Evolutionary conservation across 2,113 vertebrate genomes (phyloP).

Genomic region (Oophaga pumilio): DNA sequence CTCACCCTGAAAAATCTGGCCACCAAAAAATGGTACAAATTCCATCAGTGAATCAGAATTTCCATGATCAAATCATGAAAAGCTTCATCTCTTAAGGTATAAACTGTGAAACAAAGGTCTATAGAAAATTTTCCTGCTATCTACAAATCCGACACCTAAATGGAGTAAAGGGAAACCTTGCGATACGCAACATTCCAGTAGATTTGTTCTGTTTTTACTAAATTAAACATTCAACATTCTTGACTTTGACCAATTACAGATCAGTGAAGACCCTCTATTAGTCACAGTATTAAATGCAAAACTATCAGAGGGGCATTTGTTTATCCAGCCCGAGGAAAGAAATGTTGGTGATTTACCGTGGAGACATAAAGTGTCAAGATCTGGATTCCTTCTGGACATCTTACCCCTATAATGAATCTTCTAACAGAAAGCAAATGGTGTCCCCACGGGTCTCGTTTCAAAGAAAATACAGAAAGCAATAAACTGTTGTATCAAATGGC

Average conservation of each 20-base stretch:
- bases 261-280: constrained; percentile 55
- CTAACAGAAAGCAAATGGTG: constrained; percentile 71
- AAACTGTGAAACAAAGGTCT: background rate
- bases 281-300: constrained; percentile 64
- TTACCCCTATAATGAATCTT: constrained; percentile 78
- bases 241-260: constrained; percentile 62
- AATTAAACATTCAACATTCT: constrained; percentile 55
- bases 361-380: constrained; percentile 70
- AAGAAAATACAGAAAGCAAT: constrained; percentile 72
- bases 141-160: background rate
- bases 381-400: constrained; percentile 75
- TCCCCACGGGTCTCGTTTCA: constrained; percentile 72
- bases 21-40: background rate
- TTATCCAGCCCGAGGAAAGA: constrained; percentile 67
- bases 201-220: constrained; percentile 40
- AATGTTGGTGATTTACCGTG: constrained; percentile 69
- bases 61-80: background rate
- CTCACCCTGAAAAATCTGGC: background rate
- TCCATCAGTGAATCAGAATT: background rate
- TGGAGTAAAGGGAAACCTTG: background rate
- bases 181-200: constrained; percentile 4
- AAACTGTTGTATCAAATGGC: constrained; percentile 68
- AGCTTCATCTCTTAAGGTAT: background rate
- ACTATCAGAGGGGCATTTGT: constrained; percentile 62
- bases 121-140: background rate